phyloP scores from a whole-genome alignment of 2,113 vertebrate genomes.

The Ptyas mucosa region DNA sequence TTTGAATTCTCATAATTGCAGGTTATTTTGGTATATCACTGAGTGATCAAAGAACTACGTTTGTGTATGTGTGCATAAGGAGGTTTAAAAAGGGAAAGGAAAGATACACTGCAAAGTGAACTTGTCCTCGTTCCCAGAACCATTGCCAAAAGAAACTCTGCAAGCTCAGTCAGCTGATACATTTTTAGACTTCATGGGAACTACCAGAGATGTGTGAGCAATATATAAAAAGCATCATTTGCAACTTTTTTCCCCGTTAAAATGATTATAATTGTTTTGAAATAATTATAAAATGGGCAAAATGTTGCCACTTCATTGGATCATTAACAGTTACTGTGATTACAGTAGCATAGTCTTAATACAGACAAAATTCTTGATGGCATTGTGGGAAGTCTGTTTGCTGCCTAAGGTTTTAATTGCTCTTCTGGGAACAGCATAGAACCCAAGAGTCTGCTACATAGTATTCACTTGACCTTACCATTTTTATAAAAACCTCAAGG shows the following conservation, averaged over 20 bases:
- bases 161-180: not conserved
- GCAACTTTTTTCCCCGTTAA: not conserved
- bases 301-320: not conserved
- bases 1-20: not conserved
- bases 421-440: slow-evolving; percentile 38
- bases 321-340: slow-evolving; percentile 34
- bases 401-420: slow-evolving; percentile 60
- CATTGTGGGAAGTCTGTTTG: slow-evolving; percentile 59
- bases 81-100: slow-evolving; percentile 7
- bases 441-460: slow-evolving; percentile 29
- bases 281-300: not conserved
- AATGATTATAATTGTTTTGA: not conserved
- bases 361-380: slow-evolving; percentile 33
- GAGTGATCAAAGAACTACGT: not conserved
- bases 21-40: not conserved
- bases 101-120: not conserved
- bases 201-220: not conserved
- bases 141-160: slow-evolving; percentile 22
- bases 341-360: slow-evolving; percentile 33
- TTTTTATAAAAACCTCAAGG: not conserved
- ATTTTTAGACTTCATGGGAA: slow-evolving; percentile 15
- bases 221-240: not conserved
- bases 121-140: slow-evolving; percentile 22
- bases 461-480: not conserved
- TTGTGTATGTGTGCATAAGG: not conserved